A percentile compares a stretch with the other conserved stretches of the same genome.
Evolutionary conservation across 2,113 vertebrate species (phyloP).

Genomic region (Limanda limanda): DNA sequence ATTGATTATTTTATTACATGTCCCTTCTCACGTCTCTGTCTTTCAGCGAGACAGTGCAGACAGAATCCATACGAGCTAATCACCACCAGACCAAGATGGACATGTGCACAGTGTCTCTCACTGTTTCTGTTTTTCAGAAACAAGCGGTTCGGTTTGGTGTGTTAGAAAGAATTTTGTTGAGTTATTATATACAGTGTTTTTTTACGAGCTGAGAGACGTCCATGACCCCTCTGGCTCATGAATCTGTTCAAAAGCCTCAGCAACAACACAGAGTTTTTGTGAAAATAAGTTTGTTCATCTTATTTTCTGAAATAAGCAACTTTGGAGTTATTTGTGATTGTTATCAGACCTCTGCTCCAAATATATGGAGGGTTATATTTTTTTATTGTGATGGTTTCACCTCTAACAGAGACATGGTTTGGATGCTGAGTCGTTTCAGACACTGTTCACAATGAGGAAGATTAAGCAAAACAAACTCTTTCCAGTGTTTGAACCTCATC

Average conservation of each 20-base stretch:
- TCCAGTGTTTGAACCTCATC: too few species aligned
- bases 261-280: background rate
- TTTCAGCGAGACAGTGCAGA: conserved; percentile 15
- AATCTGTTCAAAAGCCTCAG: background rate
- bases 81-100: conserved; percentile 37
- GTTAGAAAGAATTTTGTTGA: background rate
- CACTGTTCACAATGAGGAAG: too few species aligned
- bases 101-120: conserved; percentile 21
- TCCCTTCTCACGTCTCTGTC: conserved; percentile 29
- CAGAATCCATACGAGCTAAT: conserved; percentile 56
- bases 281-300: background rate
- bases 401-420: too few species aligned
- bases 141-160: background rate
- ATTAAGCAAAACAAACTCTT: too few species aligned
- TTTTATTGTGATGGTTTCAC: too few species aligned
- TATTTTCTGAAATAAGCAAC: background rate
- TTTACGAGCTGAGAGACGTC: background rate
- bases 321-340: background rate
- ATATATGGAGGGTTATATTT: background rate
- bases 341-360: background rate
- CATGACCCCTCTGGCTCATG: background rate
- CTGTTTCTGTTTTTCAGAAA: background rate
- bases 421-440: too few species aligned
- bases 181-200: background rate
- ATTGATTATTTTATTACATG: conserved; percentile 11